These are phyloP conservation scores for Anas georgica DNA, from an alignment of 2,797 vertebrate genomes.

Conservation along the genomic window DNA sequence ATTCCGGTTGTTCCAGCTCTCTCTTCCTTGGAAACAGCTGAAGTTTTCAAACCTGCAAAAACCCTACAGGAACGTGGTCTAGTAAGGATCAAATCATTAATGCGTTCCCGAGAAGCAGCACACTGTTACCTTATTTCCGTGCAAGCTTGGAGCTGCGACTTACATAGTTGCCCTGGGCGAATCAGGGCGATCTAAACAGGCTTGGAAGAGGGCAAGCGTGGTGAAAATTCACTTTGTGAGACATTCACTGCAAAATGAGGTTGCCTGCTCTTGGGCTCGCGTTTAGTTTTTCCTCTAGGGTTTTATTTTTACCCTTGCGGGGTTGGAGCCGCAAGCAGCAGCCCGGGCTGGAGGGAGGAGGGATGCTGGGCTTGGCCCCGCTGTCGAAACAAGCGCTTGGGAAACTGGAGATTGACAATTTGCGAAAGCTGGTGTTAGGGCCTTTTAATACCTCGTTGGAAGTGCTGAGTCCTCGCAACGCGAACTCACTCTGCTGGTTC, in stretches of 20 bases:
- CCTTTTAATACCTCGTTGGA: background rate
- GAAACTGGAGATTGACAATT: background rate
- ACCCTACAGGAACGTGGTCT: background rate
- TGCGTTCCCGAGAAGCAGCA: background rate
- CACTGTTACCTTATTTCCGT: background rate
- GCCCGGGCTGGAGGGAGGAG: fast-evolving
- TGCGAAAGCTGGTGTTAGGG: background rate
- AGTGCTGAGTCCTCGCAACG: background rate
- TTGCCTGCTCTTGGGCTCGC: background rate
- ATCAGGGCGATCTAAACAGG: slow-evolving; percentile 7
- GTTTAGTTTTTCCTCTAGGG: background rate
- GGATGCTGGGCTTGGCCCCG: background rate
- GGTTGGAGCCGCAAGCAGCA: background rate
- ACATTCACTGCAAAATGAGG: background rate
- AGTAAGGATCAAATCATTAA: background rate
- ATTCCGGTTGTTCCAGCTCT: background rate
- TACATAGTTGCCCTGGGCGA: background rate
- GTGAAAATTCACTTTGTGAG: background rate
- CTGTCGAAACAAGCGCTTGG: background rate
- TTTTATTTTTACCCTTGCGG: background rate
- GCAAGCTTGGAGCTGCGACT: background rate
- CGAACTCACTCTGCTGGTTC: background rate
- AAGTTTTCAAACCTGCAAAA: background rate
- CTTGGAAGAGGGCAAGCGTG: background rate
- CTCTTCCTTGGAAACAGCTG: background rate